These are phyloP conservation scores for Peromyscus melanophrys DNA, from an alignment of 2,797 vertebrate genomes.

Conservation along the genomic window DNA sequence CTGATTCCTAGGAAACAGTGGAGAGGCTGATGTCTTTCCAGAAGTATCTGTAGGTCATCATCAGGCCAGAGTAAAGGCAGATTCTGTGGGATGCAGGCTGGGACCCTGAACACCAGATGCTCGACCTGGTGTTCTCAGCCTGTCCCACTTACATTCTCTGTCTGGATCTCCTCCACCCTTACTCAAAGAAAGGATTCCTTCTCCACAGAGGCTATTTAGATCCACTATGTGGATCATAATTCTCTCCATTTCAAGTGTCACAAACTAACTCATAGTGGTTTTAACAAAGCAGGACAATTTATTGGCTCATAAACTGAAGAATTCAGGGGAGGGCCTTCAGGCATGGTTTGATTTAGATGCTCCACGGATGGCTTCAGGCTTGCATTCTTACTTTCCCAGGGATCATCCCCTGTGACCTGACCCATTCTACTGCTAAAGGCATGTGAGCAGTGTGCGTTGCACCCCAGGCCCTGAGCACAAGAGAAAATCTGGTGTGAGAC, in stretches of 20 bases:
- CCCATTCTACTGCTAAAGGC: background rate
- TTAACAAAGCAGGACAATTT: background rate
- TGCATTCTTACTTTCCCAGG: background rate
- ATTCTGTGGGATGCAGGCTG: accelerated
- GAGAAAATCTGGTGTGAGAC: background rate
- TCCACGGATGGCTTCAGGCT: background rate
- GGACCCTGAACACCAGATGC: accelerated
- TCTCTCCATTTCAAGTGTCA: background rate
- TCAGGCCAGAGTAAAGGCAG: background rate
- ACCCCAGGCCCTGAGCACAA: background rate
- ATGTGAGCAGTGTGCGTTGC: accelerated
- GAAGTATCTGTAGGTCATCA: accelerated
- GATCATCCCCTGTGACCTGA: too few relatives aligned
- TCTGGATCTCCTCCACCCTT: background rate
- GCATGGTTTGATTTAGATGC: background rate
- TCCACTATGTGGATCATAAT: background rate
- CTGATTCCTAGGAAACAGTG: accelerated
- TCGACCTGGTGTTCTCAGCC: accelerated
- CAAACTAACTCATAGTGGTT: background rate
- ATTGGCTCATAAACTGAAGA: background rate
- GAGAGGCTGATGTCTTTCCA: background rate
- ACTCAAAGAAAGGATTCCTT: accelerated
- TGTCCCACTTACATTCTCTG: accelerated
- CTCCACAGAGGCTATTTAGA: background rate
- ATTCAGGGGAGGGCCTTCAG: background rate